phyloP scores from a whole-genome alignment of 2,113 vertebrate species.

The Mohoua ochrocephala region DNA sequence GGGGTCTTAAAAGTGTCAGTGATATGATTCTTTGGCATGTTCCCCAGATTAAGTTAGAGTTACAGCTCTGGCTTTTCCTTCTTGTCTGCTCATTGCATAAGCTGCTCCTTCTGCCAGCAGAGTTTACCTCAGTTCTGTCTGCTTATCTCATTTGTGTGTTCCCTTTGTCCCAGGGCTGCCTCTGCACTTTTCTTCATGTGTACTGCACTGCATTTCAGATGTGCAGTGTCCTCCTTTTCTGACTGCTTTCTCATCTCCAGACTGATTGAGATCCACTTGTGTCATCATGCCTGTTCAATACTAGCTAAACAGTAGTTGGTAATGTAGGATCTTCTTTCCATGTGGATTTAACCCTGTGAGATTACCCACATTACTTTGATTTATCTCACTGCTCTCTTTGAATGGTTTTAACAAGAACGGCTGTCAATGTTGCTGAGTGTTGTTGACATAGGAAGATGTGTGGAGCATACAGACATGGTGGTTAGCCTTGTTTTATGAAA shows the following conservation, averaged over 20 bases:
- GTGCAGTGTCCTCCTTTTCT: not conserved
- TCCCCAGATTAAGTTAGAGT: not conserved
- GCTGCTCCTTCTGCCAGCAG: not conserved
- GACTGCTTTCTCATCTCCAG: not conserved
- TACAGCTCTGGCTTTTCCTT: not conserved
- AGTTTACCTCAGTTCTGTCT: not conserved
- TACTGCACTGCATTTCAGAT: not conserved
- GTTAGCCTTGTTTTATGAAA: not conserved
- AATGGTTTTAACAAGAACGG: not conserved
- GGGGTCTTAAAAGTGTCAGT: not conserved
- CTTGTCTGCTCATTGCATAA: not conserved
- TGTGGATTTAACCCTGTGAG: not conserved
- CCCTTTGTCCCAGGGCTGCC: not conserved
- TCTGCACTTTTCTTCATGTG: not conserved
- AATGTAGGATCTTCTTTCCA: not conserved
- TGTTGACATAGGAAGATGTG: not conserved
- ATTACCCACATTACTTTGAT: not conserved
- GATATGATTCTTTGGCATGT: not conserved
- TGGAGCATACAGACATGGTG: fast-evolving
- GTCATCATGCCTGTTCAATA: not conserved
- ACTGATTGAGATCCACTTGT: not conserved
- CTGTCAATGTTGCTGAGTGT: not conserved
- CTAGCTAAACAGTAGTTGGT: not conserved
- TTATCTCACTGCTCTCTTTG: not conserved
- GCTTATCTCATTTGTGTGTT: not conserved